Base-by-base conservation (phyloP, 2,888 invertebrate species). In the Tenodera sinensis region DNA sequence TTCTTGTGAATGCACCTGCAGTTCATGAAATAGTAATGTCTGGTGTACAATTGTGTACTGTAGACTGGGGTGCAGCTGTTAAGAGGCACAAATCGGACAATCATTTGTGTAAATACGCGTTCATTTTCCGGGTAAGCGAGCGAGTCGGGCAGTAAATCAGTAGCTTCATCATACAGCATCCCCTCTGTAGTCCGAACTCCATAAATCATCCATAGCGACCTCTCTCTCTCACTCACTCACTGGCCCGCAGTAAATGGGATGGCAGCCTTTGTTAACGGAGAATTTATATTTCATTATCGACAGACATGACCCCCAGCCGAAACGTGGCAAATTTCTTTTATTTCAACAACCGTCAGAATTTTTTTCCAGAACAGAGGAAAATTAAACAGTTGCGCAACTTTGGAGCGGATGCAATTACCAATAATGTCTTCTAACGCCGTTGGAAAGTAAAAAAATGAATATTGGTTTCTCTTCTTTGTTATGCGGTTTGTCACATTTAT, bases 131-230 rank as follows among this genome's bases (percentile, higher is more conserved):
- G 54, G 54, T 71, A 71, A 71, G 54, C 54, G 54, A 71, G 15
- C 54, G 54, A 71, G 15, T 8, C 3, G 54, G 4, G 54, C 54
- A 71, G 54, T 71, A 71, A 71, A 71, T 71, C 54, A 71, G 54
- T 71, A 15, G 54, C 54, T 71, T 71, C 54, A 71, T 71, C 54
- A 71, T 25, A 71, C 20, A 71, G 20, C 54, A 71, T 20, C 20
- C 86, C 54, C 85, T 30, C 86, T 86, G 28, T 47, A 81, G 71
- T 42, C n/a, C n/a, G 14, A 15, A 83, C 82, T 34, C 87, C 82
- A 87, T 87, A 87, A 87, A 87, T 87, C 87, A 83, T 83, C 47
- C 83, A 34, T 82, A 27, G 30, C n/a, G 83, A 30, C 87, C 82
- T 87, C 34, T 87, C n/a, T 34, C 14, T 14, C 82, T 83, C 30